These are phyloP conservation scores for Malurus splendens DNA, from an alignment of 2,797 vertebrate species.

Conservation along the genomic window DNA sequence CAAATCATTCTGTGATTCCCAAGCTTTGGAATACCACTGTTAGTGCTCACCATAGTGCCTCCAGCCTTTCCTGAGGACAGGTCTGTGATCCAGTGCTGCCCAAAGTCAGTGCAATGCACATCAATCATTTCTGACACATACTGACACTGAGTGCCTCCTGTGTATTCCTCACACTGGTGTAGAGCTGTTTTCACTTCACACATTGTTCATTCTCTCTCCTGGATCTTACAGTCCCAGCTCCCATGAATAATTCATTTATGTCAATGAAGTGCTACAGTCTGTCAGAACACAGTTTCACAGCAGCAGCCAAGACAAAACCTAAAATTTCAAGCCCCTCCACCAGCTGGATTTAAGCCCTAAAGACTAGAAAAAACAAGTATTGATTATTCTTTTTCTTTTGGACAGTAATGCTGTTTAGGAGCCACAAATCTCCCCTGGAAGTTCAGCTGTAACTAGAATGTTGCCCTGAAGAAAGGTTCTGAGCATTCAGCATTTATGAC, in stretches of 20 bases:
- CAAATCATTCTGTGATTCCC: neutral
- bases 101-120: neutral
- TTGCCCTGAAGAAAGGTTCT: neutral
- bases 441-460: neutral
- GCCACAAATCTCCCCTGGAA: neutral
- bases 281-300: neutral
- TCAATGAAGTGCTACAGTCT: neutral
- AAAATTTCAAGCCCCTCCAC: neutral
- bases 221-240: neutral
- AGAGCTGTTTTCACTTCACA: neutral
- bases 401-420: neutral
- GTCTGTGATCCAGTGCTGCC: neutral
- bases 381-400: neutral
- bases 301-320: neutral
- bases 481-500: neutral
- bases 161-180: neutral
- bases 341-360: neutral
- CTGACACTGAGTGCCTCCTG: neutral
- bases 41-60: neutral
- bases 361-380: neutral
- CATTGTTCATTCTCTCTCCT: neutral
- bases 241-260: neutral
- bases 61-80: neutral
- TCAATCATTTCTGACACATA: neutral
- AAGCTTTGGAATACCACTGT: neutral